A percentile compares a stretch with the other conserved stretches of the same genome.
These are phyloP conservation scores for Nymphalis io DNA, from an alignment of 1,140 invertebrate species.

Conservation along the genomic window DNA sequence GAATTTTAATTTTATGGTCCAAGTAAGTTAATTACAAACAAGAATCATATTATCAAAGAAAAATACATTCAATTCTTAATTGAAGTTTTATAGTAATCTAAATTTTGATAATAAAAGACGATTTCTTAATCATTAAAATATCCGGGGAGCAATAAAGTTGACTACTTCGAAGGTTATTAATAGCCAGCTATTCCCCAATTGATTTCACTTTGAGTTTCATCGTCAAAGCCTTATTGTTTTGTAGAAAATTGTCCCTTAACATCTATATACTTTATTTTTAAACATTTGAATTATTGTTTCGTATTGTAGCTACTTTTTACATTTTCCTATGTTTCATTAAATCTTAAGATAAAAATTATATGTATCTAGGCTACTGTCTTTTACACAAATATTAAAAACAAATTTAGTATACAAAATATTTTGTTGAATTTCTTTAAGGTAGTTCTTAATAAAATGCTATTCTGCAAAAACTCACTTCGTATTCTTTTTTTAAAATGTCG, in stretches of 20 bases:
- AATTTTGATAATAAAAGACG: not conserved
- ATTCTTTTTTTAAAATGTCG: too few relatives aligned
- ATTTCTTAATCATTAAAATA: conserved; percentile 2
- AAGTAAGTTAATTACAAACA: conserved; percentile 7
- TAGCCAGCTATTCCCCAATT: not conserved
- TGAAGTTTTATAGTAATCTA: not conserved
- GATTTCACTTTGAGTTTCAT: not conserved
- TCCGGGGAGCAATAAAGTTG: not conserved
- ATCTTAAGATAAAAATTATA: too few relatives aligned
- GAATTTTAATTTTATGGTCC: conserved; percentile 22
- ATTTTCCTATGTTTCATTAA: not conserved
- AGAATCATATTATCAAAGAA: conserved; percentile 5
- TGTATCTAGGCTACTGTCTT: too few relatives aligned
- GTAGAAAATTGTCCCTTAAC: not conserved
- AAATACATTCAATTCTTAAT: conserved; percentile 9
- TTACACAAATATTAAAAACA: too few relatives aligned
- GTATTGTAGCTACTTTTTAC: not conserved
- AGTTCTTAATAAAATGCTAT: too few relatives aligned
- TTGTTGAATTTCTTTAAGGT: too few relatives aligned
- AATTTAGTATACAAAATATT: too few relatives aligned
- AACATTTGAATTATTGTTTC: not conserved
- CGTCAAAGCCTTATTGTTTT: not conserved
- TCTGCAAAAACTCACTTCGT: too few relatives aligned
- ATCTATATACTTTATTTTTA: not conserved
- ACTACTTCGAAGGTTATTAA: not conserved